A percentile compares a stretch with the other conserved stretches of the same genome.
These are phyloP conservation scores for Drosophila anomalipes DNA, from an alignment of 2,888 invertebrate species.

Conservation along the genomic window DNA sequence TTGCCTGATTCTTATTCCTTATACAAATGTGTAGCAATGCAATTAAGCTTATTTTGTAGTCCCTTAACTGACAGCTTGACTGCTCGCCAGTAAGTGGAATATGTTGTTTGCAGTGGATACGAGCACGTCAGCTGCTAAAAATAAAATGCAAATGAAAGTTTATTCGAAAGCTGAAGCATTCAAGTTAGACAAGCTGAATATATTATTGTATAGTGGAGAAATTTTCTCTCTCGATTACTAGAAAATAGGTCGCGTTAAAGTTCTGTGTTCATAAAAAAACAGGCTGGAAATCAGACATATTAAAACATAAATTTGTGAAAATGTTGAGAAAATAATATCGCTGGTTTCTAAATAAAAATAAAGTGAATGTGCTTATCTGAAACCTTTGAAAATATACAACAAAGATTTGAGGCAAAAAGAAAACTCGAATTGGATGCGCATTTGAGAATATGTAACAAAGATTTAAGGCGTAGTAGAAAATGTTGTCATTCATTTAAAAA, in stretches of 20 bases:
- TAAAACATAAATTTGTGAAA: rapidly evolving
- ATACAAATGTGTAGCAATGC: neutral
- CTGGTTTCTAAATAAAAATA: rapidly evolving
- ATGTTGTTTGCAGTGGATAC: neutral
- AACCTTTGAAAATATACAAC: neutral
- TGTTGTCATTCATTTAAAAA: neutral
- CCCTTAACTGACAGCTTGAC: slow-evolving; percentile 19
- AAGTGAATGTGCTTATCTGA: neutral
- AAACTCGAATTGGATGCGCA: neutral
- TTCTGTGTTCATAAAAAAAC: neutral
- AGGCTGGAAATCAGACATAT: neutral
- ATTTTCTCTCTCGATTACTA: neutral
- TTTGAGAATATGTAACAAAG: neutral
- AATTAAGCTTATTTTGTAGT: slow-evolving; percentile 25
- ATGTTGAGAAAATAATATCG: neutral
- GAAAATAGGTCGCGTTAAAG: rapidly evolving
- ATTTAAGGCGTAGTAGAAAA: neutral
- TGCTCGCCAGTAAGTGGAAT: neutral
- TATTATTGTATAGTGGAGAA: neutral
- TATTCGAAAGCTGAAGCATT: neutral
- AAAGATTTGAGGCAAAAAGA: neutral
- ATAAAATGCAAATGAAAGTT: neutral
- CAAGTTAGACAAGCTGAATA: neutral
- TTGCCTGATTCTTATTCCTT: neutral
- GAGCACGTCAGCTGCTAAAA: neutral